phyloP scores from a whole-genome alignment of 2,113 vertebrate genomes.

The Pachycephala philippinensis region DNA sequence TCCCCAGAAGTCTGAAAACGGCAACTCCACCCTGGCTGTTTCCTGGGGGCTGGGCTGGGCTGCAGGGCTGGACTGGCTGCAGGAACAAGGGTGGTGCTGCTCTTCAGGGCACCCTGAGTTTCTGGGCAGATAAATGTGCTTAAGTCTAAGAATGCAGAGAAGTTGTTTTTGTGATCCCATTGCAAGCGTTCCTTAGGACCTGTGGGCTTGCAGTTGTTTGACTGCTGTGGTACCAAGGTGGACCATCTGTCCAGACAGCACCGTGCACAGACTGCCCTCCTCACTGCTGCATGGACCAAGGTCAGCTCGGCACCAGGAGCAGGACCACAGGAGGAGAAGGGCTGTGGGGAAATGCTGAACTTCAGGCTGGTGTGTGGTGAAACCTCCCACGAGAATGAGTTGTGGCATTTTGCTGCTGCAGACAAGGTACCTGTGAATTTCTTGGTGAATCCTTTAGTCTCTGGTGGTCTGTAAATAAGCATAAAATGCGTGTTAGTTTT shows the following conservation, averaged over 20 bases:
- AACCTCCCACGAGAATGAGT: background rate
- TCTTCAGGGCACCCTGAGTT: background rate
- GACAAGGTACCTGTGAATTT: constrained; percentile 54
- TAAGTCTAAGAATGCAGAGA: background rate
- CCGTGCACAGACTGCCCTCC: background rate
- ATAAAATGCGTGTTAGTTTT: constrained; percentile 66
- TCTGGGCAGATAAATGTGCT: background rate
- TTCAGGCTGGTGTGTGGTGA: background rate
- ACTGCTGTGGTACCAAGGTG: background rate
- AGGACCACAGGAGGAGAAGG: background rate
- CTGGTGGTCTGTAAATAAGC: constrained; percentile 67
- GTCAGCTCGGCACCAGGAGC: background rate
- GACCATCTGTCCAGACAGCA: background rate
- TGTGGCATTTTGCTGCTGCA: background rate
- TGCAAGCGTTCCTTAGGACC: background rate
- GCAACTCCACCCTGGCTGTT: accelerated
- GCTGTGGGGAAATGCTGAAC: background rate
- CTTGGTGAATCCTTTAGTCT: constrained; percentile 60
- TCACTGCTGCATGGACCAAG: background rate
- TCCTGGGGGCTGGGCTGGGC: background rate
- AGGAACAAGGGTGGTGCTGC: background rate
- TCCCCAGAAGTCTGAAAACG: background rate
- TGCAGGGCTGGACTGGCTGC: background rate
- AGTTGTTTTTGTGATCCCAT: background rate
- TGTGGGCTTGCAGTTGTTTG: background rate